Evolutionary conservation across 2,888 invertebrate genomes (phyloP).

Genomic region (Lithophane semibrunnea): DNA sequence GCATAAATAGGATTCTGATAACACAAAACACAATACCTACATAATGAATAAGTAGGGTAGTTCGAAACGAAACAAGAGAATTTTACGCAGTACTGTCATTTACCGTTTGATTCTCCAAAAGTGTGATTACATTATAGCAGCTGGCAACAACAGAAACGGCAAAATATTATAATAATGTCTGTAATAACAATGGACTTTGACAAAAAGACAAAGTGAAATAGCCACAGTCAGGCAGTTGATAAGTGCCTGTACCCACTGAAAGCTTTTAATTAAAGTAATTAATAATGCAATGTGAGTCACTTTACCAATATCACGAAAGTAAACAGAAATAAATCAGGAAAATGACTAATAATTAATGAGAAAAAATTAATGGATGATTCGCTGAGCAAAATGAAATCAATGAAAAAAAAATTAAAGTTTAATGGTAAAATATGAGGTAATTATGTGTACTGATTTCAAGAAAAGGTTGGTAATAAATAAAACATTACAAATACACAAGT

Average conservation of each 20-base stretch:
- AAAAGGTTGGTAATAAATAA: background rate
- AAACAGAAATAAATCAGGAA: background rate
- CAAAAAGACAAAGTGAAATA: slow-evolving; percentile 3
- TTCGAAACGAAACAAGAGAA: background rate
- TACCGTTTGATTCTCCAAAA: slow-evolving; percentile 3
- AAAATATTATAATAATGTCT: background rate
- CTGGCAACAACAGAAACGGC: background rate
- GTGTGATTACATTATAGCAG: slow-evolving; percentile 17
- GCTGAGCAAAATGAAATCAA: no score
- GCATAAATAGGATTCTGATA: background rate
- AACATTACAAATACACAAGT: background rate
- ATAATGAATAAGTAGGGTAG: background rate
- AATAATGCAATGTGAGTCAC: slow-evolving; percentile 7
- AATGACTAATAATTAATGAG: background rate
- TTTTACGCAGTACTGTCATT: no score
- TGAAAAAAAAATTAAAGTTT: no score
- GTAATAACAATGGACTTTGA: background rate
- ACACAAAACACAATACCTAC: background rate
- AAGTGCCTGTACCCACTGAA: background rate
- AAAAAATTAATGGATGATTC: no score
- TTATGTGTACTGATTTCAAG: background rate
- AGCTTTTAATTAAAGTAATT: background rate
- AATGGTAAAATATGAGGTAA: background rate
- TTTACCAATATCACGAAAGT: background rate
- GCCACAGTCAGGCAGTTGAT: background rate